Evolutionary conservation across 1,140 invertebrate species (phyloP).

Genomic region (Microplitis mediator): DNA sequence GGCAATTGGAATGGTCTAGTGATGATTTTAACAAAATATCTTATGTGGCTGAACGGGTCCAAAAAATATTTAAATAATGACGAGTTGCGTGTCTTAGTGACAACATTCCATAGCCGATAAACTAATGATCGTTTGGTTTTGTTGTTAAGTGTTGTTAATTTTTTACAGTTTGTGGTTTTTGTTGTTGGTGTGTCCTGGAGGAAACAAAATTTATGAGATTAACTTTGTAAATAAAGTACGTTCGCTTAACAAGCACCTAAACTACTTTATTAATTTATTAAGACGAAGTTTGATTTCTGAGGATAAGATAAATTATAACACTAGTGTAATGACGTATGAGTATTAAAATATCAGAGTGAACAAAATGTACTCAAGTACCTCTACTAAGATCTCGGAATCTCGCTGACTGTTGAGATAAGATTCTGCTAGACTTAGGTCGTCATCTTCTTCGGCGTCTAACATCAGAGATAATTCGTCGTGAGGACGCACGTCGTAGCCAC

Average conservation of each 20-base stretch:
- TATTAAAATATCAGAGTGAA: neutral
- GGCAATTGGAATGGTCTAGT: conserved; percentile 56
- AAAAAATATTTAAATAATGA: conserved; percentile 51
- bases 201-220: conserved; percentile 48
- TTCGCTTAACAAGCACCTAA: too few species aligned
- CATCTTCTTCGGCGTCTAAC: conserved; percentile 74
- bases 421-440: conserved; percentile 73
- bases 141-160: conserved; percentile 41
- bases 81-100: conserved; percentile 49
- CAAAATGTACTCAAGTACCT: conserved; percentile 46
- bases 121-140: conserved; percentile 34
- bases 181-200: conserved; percentile 49
- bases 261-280: too few species aligned
- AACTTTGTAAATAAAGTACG: conserved; percentile 2
- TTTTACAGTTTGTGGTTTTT: conserved; percentile 37
- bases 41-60: conserved; percentile 52
- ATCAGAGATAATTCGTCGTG: conserved; percentile 73
- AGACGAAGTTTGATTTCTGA: too few species aligned
- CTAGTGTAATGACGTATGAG: neutral
- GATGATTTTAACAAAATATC: conserved; percentile 51
- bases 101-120: conserved; percentile 49
- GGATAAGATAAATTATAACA: too few species aligned
- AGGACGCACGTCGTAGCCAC: conserved; percentile 66
- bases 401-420: conserved; percentile 62
- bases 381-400: conserved; percentile 50